Evolutionary conservation across 2,888 invertebrate genomes (phyloP).

Genomic region (Bedellia somnulentella): DNA sequence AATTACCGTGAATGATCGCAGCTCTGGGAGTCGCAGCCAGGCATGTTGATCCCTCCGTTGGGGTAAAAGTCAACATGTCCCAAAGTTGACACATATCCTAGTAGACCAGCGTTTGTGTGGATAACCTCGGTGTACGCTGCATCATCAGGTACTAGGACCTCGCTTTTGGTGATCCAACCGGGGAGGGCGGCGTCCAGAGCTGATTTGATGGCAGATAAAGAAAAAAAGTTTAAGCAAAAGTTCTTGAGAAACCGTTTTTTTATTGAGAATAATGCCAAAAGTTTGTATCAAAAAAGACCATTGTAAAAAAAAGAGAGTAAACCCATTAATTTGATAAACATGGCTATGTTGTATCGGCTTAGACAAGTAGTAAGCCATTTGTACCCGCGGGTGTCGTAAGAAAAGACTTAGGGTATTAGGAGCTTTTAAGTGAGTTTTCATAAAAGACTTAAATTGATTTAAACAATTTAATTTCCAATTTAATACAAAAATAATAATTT

Average conservation of each 20-base stretch:
- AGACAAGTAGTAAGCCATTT: too few relatives aligned
- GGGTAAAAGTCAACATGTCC: slow-evolving; percentile 26
- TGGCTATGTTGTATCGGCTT: too few relatives aligned
- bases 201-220: slow-evolving; percentile 10
- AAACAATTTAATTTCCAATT: too few relatives aligned
- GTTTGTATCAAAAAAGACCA: neutral
- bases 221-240: neutral
- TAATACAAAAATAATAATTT: too few relatives aligned
- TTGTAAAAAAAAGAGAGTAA: too few relatives aligned
- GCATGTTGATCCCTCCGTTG: slow-evolving; percentile 21
- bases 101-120: slow-evolving; percentile 21
- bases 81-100: slow-evolving; percentile 16
- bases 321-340: too few relatives aligned
- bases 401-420: too few relatives aligned
- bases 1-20: slow-evolving; percentile 23
- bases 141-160: slow-evolving; percentile 15
- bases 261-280: neutral
- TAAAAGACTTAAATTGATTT: too few relatives aligned
- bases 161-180: slow-evolving; percentile 17
- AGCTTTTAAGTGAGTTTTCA: too few relatives aligned
- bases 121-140: slow-evolving; percentile 22
- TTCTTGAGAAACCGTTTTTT: neutral
- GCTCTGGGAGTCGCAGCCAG: slow-evolving; percentile 16
- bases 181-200: slow-evolving; percentile 21
- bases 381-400: too few relatives aligned